Evolutionary conservation across 2,113 vertebrate species (phyloP), one percentile per base, ranked within the genome.

Genomic region (Aphyosemion australe): DNA sequence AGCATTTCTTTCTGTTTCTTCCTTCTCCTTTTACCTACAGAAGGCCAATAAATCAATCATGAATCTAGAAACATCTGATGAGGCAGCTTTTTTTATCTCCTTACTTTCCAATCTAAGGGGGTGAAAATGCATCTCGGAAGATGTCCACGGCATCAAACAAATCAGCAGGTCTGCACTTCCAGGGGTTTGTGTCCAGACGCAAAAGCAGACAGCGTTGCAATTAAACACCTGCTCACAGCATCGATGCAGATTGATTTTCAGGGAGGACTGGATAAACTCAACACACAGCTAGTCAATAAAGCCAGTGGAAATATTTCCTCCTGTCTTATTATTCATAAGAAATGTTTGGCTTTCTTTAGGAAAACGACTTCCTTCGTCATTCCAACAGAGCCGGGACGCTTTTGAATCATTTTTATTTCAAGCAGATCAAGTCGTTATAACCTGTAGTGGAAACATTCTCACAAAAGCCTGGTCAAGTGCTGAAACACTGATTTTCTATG

Each of bases 31-130:
- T 74, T 42, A 21, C 51, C 66, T 41, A 48, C 50, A 50, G 63
- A 11, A 61, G 61, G 58, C 56, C 48, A 3, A 7, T 42, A 54
- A 72, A 69, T 71, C 55, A 65, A 50, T 68, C 55, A 26, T 52
- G 57, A 65, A 79, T 70, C 67, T 41, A 63, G 69, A 75, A 69
- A 61, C 64, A 72, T 63, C 20, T 67, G 66, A 79, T 66, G 47
- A 83, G 69, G 65, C 72, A 55, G 58, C 62, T 43, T 60, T 42
- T 42, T 42, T 12, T 42, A 12, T 13, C 26, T 26, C 26, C 26
- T 26, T 26, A 26, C 26, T 26, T 5, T 2, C 5, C 26, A n/a
- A n/a, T n/a, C n/a, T n/a, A n/a, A n/a, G n/a, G n/a, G n/a, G n/a
- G n/a, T n/a, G n/a, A 41, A 82, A 69, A 78, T 67, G 50, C 53